phyloP scores from a whole-genome alignment of 2,888 invertebrate genomes.

The Cenopis cana region DNA sequence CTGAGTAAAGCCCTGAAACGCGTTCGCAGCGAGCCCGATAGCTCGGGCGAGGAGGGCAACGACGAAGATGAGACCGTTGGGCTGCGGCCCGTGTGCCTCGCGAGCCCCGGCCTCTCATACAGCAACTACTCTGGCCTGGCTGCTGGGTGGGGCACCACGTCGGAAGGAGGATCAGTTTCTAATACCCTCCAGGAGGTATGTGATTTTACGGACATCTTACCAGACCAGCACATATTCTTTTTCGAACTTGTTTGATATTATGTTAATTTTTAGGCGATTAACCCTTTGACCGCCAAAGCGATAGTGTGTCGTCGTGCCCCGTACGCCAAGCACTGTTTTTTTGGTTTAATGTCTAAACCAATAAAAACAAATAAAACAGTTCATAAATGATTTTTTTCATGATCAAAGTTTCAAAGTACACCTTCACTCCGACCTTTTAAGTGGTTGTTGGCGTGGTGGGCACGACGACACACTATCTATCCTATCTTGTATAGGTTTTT shows the following conservation, averaged over 20 bases:
- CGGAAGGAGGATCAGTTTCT: conserved; percentile 89
- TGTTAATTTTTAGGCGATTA: not conserved
- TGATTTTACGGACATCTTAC: conserved; percentile 42
- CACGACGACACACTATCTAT: no score
- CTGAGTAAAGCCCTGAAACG: conserved; percentile 73
- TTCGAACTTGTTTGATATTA: not conserved
- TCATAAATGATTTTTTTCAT: no score
- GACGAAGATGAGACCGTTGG: conserved; percentile 63
- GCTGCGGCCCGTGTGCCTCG: conserved; percentile 92
- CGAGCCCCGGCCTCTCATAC: conserved; percentile 85
- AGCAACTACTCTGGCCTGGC: conserved; percentile 85
- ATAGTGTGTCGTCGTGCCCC: no score
- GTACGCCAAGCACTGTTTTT: no score
- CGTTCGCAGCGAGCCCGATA: conserved; percentile 48
- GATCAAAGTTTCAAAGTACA: no score
- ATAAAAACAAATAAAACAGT: no score
- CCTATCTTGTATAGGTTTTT: no score
- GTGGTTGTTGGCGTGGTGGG: no score
- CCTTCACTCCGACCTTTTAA: no score
- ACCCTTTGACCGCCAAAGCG: no score
- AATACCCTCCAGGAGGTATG: conserved; percentile 89
- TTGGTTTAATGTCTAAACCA: no score
- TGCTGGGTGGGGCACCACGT: conserved; percentile 92
- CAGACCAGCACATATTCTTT: not conserved
- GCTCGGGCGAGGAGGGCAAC: conserved; percentile 51